Conservation (phyloP, 2,888 invertebrate genomes). For the Abscondita cerata region DNA sequence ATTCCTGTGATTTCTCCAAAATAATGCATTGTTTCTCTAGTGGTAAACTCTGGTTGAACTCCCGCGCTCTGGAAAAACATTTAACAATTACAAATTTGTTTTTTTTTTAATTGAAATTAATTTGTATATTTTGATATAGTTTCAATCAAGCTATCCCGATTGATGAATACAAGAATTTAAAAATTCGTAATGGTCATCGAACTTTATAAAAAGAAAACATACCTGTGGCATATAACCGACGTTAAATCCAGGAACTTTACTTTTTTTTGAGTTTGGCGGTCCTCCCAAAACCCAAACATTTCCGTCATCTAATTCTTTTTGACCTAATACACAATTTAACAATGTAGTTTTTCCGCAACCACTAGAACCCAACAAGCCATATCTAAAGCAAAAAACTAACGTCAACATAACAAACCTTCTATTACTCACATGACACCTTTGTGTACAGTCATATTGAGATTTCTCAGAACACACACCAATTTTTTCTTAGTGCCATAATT, state of each 20-base stretch:
- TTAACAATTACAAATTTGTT: no score
- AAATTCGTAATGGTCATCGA: neutral
- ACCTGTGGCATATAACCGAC: constrained; percentile 93
- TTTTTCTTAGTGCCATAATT: constrained; percentile 87
- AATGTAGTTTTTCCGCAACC: constrained; percentile 93
- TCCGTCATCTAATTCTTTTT: constrained; percentile 75
- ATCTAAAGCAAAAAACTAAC: constrained; percentile 60
- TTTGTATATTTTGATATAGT: no score
- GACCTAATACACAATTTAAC: constrained; percentile 83
- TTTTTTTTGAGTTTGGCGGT: constrained; percentile 67
- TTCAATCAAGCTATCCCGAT: no score
- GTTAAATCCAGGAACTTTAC: constrained; percentile 71
- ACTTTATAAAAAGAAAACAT: constrained; percentile 23
- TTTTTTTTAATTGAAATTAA: neutral
- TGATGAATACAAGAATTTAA: no score
- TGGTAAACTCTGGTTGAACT: constrained; percentile 7
- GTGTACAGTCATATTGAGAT: constrained; percentile 91
- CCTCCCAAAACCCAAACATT: constrained; percentile 78
- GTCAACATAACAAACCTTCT: no score
- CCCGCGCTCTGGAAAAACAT: neutral
- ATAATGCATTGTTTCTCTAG: constrained; percentile 8
- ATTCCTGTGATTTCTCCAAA: constrained; percentile 1
- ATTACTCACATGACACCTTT: constrained; percentile 89
- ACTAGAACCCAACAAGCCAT: constrained; percentile 87
- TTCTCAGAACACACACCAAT: constrained; percentile 84